phyloP scores from a whole-genome alignment of 2,797 vertebrate species.

The Liparis tanakae region DNA sequence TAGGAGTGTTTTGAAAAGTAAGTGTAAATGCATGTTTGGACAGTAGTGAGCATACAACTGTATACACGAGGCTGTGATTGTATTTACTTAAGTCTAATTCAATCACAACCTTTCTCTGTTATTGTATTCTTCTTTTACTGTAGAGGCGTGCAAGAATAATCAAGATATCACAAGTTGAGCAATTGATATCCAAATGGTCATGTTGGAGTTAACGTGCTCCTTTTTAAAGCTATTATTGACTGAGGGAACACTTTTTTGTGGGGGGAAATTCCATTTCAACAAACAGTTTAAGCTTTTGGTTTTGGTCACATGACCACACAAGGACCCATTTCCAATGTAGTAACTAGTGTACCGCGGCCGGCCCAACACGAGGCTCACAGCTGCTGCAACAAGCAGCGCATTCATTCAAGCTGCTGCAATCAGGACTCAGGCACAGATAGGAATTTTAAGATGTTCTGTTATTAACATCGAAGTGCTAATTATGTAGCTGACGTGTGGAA shows the following conservation, averaged over 20 bases:
- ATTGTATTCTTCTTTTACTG: not conserved
- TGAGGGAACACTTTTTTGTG: slow-evolving; percentile 5
- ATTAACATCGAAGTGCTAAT: not conserved
- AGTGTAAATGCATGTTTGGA: not conserved
- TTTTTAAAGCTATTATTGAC: not conserved
- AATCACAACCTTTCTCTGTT: not conserved
- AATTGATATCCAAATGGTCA: not conserved
- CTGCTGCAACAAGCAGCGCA: not conserved
- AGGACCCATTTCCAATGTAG: slow-evolving; percentile 4
- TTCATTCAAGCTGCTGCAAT: slow-evolving; percentile 5
- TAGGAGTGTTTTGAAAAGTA: not conserved
- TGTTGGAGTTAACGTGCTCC: not conserved
- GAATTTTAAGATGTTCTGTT: not conserved
- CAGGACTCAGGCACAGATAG: not conserved
- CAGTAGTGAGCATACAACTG: not conserved
- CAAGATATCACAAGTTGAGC: not conserved
- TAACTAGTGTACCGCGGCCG: not conserved
- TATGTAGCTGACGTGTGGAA: not conserved
- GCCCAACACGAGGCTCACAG: not conserved
- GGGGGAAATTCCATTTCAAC: not conserved
- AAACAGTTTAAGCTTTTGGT: not conserved
- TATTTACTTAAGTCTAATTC: not conserved
- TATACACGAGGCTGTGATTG: not conserved
- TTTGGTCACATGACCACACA: not conserved
- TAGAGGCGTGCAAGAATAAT: not conserved